Evolutionary conservation across 2,113 vertebrate genomes (phyloP).

Genomic region (Melanocharis versteri): DNA sequence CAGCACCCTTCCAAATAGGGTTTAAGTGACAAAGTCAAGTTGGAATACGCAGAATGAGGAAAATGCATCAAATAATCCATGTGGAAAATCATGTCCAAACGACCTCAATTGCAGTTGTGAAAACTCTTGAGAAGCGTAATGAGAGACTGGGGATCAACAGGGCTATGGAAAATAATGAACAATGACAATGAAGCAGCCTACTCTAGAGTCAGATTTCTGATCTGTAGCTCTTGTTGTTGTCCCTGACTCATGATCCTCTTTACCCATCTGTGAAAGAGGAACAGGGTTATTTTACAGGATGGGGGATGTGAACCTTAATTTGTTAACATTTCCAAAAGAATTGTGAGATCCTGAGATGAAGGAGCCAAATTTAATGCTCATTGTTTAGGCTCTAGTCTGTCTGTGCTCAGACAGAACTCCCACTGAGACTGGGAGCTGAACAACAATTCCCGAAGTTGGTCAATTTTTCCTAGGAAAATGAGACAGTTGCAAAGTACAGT

Average conservation of each 20-base stretch:
- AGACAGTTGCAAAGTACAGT: conserved; percentile 41
- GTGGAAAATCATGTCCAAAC: not conserved
- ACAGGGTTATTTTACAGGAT: not conserved
- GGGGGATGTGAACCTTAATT: conserved; percentile 24
- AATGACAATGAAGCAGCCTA: not conserved
- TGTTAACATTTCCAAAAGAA: conserved; percentile 53
- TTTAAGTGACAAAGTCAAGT: conserved; percentile 41
- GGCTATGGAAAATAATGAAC: not conserved
- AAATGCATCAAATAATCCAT: not conserved
- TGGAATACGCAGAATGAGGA: not conserved
- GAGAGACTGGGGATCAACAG: not conserved
- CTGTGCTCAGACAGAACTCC: conserved; percentile 47
- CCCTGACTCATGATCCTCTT: not conserved
- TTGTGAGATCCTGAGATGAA: conserved; percentile 40
- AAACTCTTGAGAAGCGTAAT: not conserved
- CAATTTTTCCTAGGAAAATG: conserved; percentile 57
- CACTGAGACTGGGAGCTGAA: conserved; percentile 31
- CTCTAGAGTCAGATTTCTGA: not conserved
- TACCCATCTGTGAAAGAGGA: not conserved
- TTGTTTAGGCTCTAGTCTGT: conserved; percentile 35
- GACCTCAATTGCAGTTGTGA: not conserved
- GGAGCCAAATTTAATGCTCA: conserved; percentile 18
- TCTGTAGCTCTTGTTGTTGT: not conserved
- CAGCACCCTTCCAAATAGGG: not conserved
- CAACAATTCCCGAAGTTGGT: conserved; percentile 43